A percentile compares a stretch with the other conserved stretches of the same genome.
phyloP scores from a whole-genome alignment of 2,797 vertebrate genomes.

The Dallia pectoralis region DNA sequence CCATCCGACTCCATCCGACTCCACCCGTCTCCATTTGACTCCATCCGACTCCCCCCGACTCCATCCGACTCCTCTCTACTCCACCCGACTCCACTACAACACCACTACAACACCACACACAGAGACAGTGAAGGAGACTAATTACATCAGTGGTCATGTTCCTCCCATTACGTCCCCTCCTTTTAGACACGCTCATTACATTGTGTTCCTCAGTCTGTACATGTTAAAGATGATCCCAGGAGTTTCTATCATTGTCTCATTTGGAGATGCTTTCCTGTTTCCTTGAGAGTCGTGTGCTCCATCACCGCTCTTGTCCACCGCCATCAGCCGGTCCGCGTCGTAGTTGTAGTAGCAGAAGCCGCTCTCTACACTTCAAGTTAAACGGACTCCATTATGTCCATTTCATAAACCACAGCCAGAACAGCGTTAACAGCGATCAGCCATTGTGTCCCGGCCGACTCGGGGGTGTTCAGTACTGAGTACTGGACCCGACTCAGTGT shows the following conservation, averaged over 20 bases:
- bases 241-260: constrained; percentile 68
- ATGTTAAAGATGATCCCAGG: constrained; percentile 63
- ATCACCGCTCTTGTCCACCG: constrained; percentile 48
- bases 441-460: too few relatives aligned
- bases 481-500: too few relatives aligned
- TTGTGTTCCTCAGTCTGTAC: constrained; percentile 62
- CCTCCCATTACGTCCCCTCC: constrained; percentile 65
- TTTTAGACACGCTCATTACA: constrained; percentile 59
- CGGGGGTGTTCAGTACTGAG: too few relatives aligned
- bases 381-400: background rate
- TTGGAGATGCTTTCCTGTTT: constrained; percentile 55
- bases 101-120: constrained; percentile 30
- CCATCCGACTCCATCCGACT: background rate
- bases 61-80: constrained; percentile 24
- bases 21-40: constrained; percentile 1
- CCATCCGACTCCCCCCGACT: constrained; percentile 27
- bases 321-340: constrained; percentile 36
- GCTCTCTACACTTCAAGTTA: constrained; percentile 4
- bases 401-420: background rate
- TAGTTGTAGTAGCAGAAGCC: constrained; percentile 11
- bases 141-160: constrained; percentile 68
- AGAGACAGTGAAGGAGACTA: constrained; percentile 62
- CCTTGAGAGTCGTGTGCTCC: constrained; percentile 31
- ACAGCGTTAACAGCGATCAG: background rate
- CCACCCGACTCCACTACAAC: constrained; percentile 25